Evolutionary conservation across 92 coral and sea anemone genomes (phyloP), one percentile per base, ranked within the genome.

Genomic region (Hydrozoanthus gracilis): DNA sequence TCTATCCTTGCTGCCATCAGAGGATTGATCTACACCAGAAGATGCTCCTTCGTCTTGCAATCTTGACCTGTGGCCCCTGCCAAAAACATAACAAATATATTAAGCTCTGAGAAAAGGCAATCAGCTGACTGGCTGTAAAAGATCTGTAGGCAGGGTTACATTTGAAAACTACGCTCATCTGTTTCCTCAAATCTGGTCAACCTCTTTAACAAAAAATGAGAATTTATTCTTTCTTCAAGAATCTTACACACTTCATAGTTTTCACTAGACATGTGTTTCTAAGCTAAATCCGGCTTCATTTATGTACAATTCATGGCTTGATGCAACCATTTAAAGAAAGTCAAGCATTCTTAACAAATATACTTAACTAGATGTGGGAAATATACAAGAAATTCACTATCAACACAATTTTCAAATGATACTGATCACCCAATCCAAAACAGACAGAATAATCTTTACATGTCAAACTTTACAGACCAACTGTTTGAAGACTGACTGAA

Each of bases 41-140:
- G 84, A 62, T 15, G 73, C 82, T 27, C 45, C 61, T 64, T 70
- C 69, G 9, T 45, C 60, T 62, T 62, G 71, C 66, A 79, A 61
- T 7, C 13, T 39, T 65, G 85, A 65, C 71, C 73, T 80, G n/a
- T 65, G 20, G 51, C 85, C 58, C 85, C 74, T 62, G 73, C 18
- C 60, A 64, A 1, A 80, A 80, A 18, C 39, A 27, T 58, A n/a
- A 65, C 13, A 46, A 80, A 15, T 17, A 65, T 49, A 35, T 2
- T 11, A 35, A 27, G 35, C 39, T 60, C 20, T 56, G 45, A 56
- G n/a, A 12, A 78, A 6, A 47, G 45, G 72, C 58, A 15, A 12
- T 17, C 13, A 44, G 10, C 61, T 61, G 8, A 60, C 3, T 60
- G 71, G 7, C 35, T 13, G 13, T n/a, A n/a, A 12, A 61, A 39